Conservation (phyloP, 30 jellyfish, hydroid and myxozoan species). For the Mastigias papua region DNA sequence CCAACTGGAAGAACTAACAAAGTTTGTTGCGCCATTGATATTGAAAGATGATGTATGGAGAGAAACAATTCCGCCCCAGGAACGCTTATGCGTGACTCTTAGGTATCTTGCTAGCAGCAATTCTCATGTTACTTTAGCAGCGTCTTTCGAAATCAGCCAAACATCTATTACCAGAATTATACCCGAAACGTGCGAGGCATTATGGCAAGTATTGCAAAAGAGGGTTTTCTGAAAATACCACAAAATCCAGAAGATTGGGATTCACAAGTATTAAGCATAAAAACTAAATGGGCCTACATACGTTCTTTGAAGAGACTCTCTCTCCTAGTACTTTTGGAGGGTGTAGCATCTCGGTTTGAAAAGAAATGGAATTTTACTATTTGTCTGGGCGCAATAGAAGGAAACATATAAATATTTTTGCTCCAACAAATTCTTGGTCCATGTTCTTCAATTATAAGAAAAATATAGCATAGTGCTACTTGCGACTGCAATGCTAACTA, state of each 20-base stretch:
- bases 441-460: neutral
- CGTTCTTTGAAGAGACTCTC: no score
- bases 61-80: neutral
- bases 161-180: neutral
- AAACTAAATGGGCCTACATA: no score
- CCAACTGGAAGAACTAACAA: neutral
- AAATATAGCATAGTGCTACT: no score
- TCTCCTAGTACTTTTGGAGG: no score
- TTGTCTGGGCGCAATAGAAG: neutral
- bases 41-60: neutral
- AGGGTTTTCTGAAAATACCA: neutral
- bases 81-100: neutral
- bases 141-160: neutral
- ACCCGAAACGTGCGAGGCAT: neutral
- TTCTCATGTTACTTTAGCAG: neutral
- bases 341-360: neutral
- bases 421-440: neutral
- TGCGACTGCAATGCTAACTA: neutral
- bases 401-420: neutral
- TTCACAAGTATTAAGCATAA: no score
- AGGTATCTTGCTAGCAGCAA: neutral
- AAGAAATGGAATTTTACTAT: neutral
- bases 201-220: neutral
- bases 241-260: neutral
- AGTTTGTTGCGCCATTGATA: neutral